Base-by-base conservation (phyloP, 1,140 invertebrate genomes). In the Ceratoteleas bidentatus region DNA sequence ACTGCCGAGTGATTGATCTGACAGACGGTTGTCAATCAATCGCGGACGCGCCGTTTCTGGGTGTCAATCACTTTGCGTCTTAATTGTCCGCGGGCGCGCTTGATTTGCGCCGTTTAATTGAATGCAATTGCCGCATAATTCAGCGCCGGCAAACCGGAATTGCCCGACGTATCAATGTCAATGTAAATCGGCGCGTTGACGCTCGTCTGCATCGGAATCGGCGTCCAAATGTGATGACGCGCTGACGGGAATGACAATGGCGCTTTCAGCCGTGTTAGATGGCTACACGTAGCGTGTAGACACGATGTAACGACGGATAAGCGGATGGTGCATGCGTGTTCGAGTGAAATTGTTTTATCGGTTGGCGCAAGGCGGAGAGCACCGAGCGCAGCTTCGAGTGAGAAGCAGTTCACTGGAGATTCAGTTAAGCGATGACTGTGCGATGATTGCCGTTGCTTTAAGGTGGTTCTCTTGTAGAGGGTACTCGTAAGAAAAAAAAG, bases 161-260 rank as follows among this genome's bases (percentile, higher is more conserved):
- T 70, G 69, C 53, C 58, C 52, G 32, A 57, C 60, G 69, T 78
- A 78, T 84, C 82, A 84, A 81, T 81, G 82, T 81, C 74, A 81
- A 81, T 80, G 73, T 49, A 80, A 84, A 84, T 81, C 70, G 77
- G 64, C 47, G 36, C 43, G 74, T 78, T 81, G 77, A 81, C 73
- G 69, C 53, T 57, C 68, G 68, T 77, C 45, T 69, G 56, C 73
- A 73, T 76, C 56, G 15, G 34, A 75, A 68, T 65, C 66, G 60
- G n/a, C 47, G 11, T 43, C 81, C 72, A 77, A 83, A 83, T 72
- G 66, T 64, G 81, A 73, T 73, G 50, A 54, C 32, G 9, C 53
- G 15, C 16, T 77, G 77, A 74, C 49, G 16, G 24, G 81, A 83
- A 83, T 83, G 50, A 73, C 34, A 83, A 80, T 80, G 9, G 15